Conservation (phyloP, 2,888 invertebrate genomes). For the Calliphora vomitoria region DNA sequence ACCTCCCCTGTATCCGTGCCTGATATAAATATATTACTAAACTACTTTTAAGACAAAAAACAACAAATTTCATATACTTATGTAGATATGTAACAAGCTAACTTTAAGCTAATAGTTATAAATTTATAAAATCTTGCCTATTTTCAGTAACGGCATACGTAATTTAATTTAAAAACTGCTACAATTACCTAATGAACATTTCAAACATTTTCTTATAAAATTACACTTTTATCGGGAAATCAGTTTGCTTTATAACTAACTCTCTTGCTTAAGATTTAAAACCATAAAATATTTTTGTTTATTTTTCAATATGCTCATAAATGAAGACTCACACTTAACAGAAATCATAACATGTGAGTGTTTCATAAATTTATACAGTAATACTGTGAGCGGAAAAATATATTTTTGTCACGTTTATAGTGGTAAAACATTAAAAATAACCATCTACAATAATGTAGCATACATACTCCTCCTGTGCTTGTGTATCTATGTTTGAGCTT, state of each 20-base stretch:
- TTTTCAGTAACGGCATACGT: too few relatives aligned
- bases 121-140: too few relatives aligned
- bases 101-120: too few relatives aligned
- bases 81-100: too few relatives aligned
- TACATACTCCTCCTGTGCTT: constrained; percentile 67
- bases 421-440: constrained; percentile 43
- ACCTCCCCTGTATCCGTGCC: too few relatives aligned
- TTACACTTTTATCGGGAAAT: neutral
- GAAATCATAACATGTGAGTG: constrained; percentile 5
- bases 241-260: neutral
- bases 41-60: too few relatives aligned
- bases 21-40: too few relatives aligned
- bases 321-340: neutral
- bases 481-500: constrained; percentile 21
- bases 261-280: constrained; percentile 18
- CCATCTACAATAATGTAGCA: neutral
- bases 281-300: neutral
- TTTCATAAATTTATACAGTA: neutral
- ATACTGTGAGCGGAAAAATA: neutral
- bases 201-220: neutral
- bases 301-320: neutral
- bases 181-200: neutral
- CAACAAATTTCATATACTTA: too few relatives aligned
- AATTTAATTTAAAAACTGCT: neutral
- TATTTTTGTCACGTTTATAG: constrained; percentile 38